A percentile compares a stretch with the other conserved stretches of the same genome.
These are phyloP conservation scores for Calameuta filiformis DNA, from an alignment of 2,888 invertebrate genomes.

Conservation along the genomic window DNA sequence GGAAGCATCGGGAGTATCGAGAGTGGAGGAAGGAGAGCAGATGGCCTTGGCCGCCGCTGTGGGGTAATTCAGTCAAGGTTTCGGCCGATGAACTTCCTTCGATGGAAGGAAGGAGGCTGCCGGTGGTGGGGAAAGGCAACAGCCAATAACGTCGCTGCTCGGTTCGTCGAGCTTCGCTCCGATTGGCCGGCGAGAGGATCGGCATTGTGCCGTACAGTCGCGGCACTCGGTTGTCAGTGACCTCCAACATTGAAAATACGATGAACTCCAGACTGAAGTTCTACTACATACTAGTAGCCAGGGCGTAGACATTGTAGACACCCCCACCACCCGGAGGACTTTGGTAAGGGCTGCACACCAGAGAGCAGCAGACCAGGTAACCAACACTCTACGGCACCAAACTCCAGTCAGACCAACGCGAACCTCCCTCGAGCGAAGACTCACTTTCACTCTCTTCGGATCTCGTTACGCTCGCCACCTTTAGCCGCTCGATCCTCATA, in stretches of 20 bases:
- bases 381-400: conserved; percentile 57
- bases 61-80: conserved; percentile 89
- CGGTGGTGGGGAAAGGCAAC: conserved; percentile 9
- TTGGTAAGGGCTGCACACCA: conserved; percentile 58
- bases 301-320: conserved; percentile 66
- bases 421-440: conserved; percentile 66
- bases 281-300: conserved; percentile 69
- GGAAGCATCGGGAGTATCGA: conserved; percentile 3
- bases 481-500: conserved; percentile 29
- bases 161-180: conserved; percentile 55
- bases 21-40: conserved; percentile 56
- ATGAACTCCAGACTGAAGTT: conserved; percentile 73
- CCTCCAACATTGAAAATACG: conserved; percentile 85
- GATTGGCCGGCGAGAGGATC: conserved; percentile 62
- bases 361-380: conserved; percentile 51
- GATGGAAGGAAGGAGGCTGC: conserved; percentile 44
- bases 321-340: conserved; percentile 25
- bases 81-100: conserved; percentile 81
- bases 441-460: conserved; percentile 63
- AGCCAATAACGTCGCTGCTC: conserved; percentile 35
- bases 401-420: conserved; percentile 65
- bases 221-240: conserved; percentile 80
- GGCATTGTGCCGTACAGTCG: conserved; percentile 60
- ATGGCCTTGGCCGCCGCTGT: conserved; percentile 76
- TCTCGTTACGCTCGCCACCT: conserved; percentile 9